Evolutionary conservation across 2,888 invertebrate genomes (phyloP).

Genomic region (Rhagophthalmus giganteus): DNA sequence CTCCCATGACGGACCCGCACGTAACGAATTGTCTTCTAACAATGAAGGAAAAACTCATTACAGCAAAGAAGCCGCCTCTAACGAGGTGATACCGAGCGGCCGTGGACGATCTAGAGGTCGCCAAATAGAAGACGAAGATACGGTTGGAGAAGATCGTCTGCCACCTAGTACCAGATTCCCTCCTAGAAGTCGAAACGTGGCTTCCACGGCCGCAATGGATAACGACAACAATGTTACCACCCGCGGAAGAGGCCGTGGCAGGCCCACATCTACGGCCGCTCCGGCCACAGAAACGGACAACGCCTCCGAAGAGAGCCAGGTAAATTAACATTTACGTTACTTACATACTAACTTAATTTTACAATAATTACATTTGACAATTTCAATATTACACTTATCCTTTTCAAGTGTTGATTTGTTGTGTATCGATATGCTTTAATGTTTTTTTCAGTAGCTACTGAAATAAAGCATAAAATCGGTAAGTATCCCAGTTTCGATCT

Average conservation of each 20-base stretch:
- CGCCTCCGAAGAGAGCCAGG: constrained; percentile 53
- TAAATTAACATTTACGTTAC: constrained; percentile 32
- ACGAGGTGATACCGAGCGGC: constrained; percentile 65
- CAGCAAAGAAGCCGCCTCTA: constrained; percentile 62
- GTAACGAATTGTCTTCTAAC: constrained; percentile 56
- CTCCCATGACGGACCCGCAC: constrained; percentile 65
- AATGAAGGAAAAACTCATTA: constrained; percentile 59
- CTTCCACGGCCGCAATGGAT: constrained; percentile 58
- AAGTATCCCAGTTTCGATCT: too few relatives aligned
- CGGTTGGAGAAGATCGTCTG: constrained; percentile 63
- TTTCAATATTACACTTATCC: too few relatives aligned
- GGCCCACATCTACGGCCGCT: constrained; percentile 42
- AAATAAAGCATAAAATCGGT: too few relatives aligned
- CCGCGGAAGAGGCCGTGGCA: constrained; percentile 57
- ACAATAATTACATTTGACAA: too few relatives aligned
- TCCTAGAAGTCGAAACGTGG: constrained; percentile 65
- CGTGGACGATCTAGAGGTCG: constrained; percentile 55
- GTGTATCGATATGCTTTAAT: too few relatives aligned
- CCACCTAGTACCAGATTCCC: constrained; percentile 87
- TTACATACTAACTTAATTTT: background rate
- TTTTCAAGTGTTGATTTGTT: too few relatives aligned
- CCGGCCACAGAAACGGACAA: constrained; percentile 42
- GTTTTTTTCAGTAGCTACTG: too few relatives aligned
- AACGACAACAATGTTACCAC: constrained; percentile 42
- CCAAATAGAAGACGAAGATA: constrained; percentile 54